phyloP scores from a whole-genome alignment of 2,113 vertebrate species.

The Clarias magur region DNA sequence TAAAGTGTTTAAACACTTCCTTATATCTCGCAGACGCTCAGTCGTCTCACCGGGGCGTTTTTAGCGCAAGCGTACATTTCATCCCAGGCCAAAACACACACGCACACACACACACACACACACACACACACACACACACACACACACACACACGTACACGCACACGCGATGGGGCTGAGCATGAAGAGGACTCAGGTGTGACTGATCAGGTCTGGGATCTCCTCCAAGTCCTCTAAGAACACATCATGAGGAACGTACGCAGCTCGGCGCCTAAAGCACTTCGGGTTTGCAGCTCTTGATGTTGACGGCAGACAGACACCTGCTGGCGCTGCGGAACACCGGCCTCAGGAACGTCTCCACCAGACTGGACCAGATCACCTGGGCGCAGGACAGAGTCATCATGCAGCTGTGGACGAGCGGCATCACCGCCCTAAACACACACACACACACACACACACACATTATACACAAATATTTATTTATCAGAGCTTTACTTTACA shows the following conservation, averaged over 20 bases:
- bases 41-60: neutral
- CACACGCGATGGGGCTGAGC: neutral
- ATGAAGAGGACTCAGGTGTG: neutral
- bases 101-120: neutral
- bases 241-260: neutral
- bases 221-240: neutral
- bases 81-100: slow-evolving; percentile 25
- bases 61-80: neutral
- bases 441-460: neutral
- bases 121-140: neutral
- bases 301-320: slow-evolving; percentile 76
- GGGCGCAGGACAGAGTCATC: slow-evolving; percentile 81
- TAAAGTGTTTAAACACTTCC: neutral
- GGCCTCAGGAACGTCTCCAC: slow-evolving; percentile 78
- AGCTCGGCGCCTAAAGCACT: neutral
- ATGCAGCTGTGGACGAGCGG: slow-evolving; percentile 84
- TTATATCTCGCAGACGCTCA: neutral
- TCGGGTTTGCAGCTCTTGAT: slow-evolving; percentile 57
- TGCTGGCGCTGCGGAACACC: slow-evolving; percentile 78
- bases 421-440: slow-evolving; percentile 80
- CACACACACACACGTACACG: too few relatives aligned
- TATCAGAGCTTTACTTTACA: neutral
- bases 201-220: slow-evolving; percentile 24
- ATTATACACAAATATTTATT: neutral
- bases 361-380: slow-evolving; percentile 83